Percentiles rank a stretch among this genome's conserved stretches.
Evolutionary conservation across 2,888 invertebrate species (phyloP).

Genomic region (Notocelia uddmanniana): DNA sequence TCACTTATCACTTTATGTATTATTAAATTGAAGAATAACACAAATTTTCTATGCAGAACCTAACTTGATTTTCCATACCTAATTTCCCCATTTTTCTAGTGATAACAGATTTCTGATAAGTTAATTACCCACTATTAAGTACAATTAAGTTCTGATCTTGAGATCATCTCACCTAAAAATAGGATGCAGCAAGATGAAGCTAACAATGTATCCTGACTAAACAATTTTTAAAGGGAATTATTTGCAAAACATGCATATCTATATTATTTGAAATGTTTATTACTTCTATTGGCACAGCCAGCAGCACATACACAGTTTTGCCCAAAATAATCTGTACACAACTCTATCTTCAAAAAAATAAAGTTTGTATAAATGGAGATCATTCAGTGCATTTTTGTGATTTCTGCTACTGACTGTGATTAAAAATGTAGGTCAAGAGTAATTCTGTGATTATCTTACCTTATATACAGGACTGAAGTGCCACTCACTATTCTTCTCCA

Average conservation of each 20-base stretch:
- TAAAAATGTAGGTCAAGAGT: neutral
- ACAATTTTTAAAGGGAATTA: neutral
- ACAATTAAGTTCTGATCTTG: neutral
- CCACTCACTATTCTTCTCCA: conserved; percentile 81
- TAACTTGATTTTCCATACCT: neutral
- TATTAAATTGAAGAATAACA: neutral
- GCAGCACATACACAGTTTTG: neutral
- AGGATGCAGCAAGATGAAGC: neutral
- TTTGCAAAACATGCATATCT: too few species aligned
- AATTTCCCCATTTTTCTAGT: neutral
- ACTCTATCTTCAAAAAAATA: neutral
- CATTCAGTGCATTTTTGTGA: neutral
- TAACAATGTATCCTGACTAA: too few species aligned
- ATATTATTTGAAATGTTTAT: neutral
- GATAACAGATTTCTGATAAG: neutral
- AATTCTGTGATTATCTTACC: conserved; percentile 60
- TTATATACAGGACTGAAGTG: conserved; percentile 76
- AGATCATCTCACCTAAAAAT: neutral
- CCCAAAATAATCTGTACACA: neutral
- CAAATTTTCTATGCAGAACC: neutral
- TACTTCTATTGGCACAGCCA: neutral
- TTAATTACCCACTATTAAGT: neutral
- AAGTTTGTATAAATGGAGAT: neutral
- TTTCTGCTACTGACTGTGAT: neutral
- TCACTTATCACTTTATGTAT: neutral